Percentiles rank a stretch among this genome's conserved stretches.
phyloP scores from a whole-genome alignment of 2,113 vertebrate species.

The Trogon melanurus region DNA sequence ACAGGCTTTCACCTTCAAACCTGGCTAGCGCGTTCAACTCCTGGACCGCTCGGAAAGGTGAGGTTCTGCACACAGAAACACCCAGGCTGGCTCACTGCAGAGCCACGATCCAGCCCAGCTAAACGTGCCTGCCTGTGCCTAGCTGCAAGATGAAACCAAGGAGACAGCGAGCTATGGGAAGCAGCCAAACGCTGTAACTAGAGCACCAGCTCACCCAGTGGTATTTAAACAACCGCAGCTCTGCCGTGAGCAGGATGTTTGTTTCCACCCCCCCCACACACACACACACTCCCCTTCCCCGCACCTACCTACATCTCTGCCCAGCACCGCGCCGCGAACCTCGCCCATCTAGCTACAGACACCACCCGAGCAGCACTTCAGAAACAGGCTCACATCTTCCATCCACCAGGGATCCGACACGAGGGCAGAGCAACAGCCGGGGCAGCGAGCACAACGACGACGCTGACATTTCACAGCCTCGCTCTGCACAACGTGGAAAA shows the following conservation, averaged over 20 bases:
- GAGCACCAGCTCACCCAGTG: background rate
- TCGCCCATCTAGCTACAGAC: background rate
- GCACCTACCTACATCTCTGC: background rate
- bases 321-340: background rate
- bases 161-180: background rate
- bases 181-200: background rate
- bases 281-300: background rate
- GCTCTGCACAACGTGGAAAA: background rate
- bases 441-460: background rate
- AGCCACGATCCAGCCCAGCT: background rate
- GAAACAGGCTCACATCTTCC: background rate
- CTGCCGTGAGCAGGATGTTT: background rate
- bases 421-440: background rate
- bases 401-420: background rate
- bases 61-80: background rate
- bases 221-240: background rate
- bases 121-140: background rate
- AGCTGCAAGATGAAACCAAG: conserved; percentile 25
- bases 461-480: conserved; percentile 10
- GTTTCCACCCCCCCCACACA: background rate
- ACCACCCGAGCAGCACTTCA: background rate
- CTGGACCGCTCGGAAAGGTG: background rate
- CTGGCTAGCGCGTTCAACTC: fast-evolving
- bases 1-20: background rate
- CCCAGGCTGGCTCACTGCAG: background rate